These are phyloP conservation scores for Taeniopygia guttata DNA, from an alignment of 2,797 vertebrate species.

Conservation along the genomic window DNA sequence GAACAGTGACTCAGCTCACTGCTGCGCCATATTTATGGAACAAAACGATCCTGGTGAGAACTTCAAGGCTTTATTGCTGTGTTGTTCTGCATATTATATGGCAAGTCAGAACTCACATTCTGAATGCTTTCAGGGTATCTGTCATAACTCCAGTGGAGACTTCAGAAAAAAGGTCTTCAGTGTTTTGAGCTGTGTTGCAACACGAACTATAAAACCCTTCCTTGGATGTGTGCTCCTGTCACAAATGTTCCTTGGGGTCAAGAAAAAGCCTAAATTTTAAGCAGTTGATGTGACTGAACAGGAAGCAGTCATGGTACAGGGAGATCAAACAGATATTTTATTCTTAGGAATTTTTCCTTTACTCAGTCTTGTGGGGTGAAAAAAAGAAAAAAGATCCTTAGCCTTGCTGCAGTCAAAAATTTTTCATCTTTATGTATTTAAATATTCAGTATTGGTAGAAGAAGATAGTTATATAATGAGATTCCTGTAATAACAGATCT, in stretches of 20 bases:
- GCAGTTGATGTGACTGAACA: not conserved
- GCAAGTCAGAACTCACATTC: not conserved
- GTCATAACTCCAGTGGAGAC: not conserved
- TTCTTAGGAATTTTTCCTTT: not conserved
- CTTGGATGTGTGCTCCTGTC: not conserved
- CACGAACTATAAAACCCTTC: not conserved
- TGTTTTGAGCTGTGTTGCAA: not conserved
- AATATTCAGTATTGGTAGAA: not conserved
- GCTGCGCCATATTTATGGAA: not conserved
- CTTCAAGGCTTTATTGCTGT: not conserved
- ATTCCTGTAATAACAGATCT: not conserved
- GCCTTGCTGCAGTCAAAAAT: not conserved
- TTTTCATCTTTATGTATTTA: not conserved
- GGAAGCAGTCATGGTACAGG: not conserved
- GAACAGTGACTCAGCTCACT: not conserved
- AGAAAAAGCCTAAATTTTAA: not conserved
- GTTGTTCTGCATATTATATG: not conserved
- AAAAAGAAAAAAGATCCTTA: not conserved
- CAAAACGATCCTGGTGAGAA: not conserved
- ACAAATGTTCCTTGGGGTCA: not conserved
- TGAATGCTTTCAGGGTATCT: not conserved
- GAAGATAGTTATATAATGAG: not conserved
- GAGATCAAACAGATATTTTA: not conserved
- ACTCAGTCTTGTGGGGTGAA: not conserved
- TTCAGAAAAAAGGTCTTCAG: not conserved